These are phyloP conservation scores for Nothocercus julius DNA, from an alignment of 2,113 vertebrate genomes.

Conservation along the genomic window DNA sequence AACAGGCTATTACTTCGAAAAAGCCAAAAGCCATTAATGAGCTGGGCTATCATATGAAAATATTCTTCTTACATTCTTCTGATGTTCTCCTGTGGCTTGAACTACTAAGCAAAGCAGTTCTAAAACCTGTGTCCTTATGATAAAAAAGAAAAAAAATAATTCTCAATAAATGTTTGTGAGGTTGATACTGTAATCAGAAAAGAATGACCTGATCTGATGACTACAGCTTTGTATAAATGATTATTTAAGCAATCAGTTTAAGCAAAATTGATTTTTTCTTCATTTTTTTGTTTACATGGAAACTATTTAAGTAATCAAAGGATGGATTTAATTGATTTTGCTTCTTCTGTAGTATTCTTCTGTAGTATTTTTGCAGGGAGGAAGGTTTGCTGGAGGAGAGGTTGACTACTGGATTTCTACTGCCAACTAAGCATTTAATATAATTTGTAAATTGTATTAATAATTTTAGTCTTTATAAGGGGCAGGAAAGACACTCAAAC, in stretches of 20 bases:
- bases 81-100: background rate
- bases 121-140: background rate
- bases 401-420: background rate
- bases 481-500: background rate
- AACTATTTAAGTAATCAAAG: background rate
- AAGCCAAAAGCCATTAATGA: constrained; percentile 5
- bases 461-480: background rate
- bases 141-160: background rate
- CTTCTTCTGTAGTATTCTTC: background rate
- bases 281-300: background rate
- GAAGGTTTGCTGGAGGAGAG: background rate
- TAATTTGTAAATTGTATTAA: background rate
- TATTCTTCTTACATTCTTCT: background rate
- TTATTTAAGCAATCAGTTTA: background rate
- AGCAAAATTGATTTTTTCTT: background rate
- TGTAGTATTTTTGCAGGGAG: background rate
- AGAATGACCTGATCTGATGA: background rate
- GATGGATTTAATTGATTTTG: background rate
- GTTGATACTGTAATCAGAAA: accelerated
- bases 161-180: background rate
- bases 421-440: background rate
- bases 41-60: background rate
- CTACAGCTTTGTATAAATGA: background rate
- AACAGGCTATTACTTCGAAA: background rate
- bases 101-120: background rate